Conservation (phyloP, 2,797 vertebrate species). For the Choloepus didactylus region DNA sequence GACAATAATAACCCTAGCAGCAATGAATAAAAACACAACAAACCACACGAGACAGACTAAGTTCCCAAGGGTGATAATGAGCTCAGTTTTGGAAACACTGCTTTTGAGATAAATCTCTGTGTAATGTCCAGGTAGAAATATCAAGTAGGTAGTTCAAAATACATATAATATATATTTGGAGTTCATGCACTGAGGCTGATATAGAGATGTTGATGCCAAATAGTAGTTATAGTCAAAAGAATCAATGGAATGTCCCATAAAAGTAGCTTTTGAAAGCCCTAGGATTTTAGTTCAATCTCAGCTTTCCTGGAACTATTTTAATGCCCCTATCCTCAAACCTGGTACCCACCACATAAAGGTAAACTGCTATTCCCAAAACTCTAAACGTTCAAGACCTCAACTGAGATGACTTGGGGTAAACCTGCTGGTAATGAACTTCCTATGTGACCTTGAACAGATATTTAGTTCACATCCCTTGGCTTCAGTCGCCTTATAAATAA, state of each 20-base stretch:
- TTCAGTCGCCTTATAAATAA: background rate
- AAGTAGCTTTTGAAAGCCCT: background rate
- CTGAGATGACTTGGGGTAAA: background rate
- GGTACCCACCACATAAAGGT: background rate
- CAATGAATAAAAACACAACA: background rate
- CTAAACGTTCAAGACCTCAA: background rate
- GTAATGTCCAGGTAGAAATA: background rate
- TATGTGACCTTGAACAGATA: background rate
- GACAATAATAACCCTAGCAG: background rate
- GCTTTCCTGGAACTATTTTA: background rate
- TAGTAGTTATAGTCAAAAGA: background rate
- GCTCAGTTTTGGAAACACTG: background rate
- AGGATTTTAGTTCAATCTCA: background rate
- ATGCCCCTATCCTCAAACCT: background rate
- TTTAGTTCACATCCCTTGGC: background rate
- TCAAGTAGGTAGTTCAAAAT: background rate
- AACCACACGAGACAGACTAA: background rate
- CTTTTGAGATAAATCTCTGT: background rate
- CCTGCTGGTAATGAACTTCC: background rate
- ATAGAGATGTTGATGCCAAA: background rate
- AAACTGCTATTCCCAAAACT: background rate
- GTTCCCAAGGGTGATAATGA: background rate
- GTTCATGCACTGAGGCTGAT: background rate
- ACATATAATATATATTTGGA: background rate
- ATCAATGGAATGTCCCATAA: background rate